Conservation (phyloP, 1,140 invertebrate species). For the Subanguina moxae region DNA sequence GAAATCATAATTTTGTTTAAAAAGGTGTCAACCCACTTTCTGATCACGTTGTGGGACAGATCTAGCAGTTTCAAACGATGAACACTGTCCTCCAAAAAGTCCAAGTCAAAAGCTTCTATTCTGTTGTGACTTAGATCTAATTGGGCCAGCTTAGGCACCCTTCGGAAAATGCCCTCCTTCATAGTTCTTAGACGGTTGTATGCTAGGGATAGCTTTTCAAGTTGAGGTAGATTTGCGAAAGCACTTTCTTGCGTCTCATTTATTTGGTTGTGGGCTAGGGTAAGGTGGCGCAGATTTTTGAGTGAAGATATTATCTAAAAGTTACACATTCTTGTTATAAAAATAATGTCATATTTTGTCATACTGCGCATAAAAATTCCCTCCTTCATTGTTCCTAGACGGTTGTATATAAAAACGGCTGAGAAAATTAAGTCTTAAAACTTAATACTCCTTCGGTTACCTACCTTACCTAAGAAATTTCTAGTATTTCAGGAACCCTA, state of each 20-base stretch:
- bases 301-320: slow-evolving; percentile 21
- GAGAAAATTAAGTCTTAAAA: too few species aligned
- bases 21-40: slow-evolving; percentile 12
- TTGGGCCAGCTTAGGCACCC: slow-evolving; percentile 18
- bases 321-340: too few species aligned
- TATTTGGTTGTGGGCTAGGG: slow-evolving; percentile 22
- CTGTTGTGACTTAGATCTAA: slow-evolving; percentile 32
- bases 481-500: too few species aligned
- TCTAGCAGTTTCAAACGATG: slow-evolving; percentile 17
- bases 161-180: slow-evolving; percentile 25
- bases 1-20: background rate
- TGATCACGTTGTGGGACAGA: slow-evolving; percentile 36
- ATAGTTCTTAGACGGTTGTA: slow-evolving; percentile 28
- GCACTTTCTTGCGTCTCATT: slow-evolving; percentile 21
- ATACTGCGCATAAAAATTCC: slow-evolving; percentile 2
- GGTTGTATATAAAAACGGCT: too few species aligned
- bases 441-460: too few species aligned
- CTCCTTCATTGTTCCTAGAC: too few species aligned
- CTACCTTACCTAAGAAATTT: too few species aligned
- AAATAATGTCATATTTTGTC: slow-evolving; percentile 2
- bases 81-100: slow-evolving; percentile 23
- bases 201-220: slow-evolving; percentile 25
- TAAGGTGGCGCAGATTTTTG: slow-evolving; percentile 26
- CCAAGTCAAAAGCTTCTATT: slow-evolving; percentile 31
- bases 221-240: slow-evolving; percentile 27